Percentiles rank a stretch among this genome's conserved stretches.
Evolutionary conservation across 2,113 vertebrate genomes (phyloP).

Genomic region (Halichoerus grypus): DNA sequence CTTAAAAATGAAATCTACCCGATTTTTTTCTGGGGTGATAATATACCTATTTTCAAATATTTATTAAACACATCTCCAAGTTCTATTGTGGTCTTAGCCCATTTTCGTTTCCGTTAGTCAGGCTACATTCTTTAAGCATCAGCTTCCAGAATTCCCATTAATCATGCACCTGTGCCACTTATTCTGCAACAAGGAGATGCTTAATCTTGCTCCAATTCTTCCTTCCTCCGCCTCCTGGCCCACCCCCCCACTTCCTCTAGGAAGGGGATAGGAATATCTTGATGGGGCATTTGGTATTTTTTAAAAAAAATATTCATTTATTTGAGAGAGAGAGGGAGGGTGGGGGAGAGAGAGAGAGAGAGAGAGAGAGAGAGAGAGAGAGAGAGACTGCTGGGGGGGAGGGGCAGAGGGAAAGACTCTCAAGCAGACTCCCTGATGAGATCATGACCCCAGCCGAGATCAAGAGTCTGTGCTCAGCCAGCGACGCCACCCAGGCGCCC

Average conservation of each 20-base stretch:
- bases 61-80: neutral
- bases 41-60: neutral
- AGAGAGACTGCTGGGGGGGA: too few relatives aligned
- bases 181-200: neutral
- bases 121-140: neutral
- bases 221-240: neutral
- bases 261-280: neutral
- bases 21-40: neutral
- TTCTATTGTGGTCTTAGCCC: neutral
- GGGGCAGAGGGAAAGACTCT: neutral
- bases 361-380: neutral
- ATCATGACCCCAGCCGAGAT: neutral
- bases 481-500: neutral
- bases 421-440: neutral
- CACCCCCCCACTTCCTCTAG: neutral
- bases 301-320: neutral
- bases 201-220: neutral
- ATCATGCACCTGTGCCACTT: neutral
- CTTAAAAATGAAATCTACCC: neutral
- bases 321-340: neutral
- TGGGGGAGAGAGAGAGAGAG: neutral
- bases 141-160: neutral
- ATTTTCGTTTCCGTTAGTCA: slow-evolving; percentile 26
- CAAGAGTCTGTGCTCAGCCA: neutral
- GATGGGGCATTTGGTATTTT: neutral